Evolutionary conservation across 2,888 invertebrate species (phyloP).

Genomic region (Pammene fasciana): DNA sequence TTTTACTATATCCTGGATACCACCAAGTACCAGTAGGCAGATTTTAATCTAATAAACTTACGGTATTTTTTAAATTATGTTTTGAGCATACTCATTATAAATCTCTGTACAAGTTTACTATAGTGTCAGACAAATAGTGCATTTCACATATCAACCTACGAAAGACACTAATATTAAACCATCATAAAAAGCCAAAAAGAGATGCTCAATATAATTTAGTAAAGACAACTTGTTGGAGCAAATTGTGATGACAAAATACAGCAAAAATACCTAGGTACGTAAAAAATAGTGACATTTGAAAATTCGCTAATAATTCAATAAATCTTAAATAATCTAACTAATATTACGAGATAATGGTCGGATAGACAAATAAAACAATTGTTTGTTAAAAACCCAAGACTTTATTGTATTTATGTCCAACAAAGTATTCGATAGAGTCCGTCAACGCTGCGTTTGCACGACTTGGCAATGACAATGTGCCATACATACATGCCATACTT

Average conservation of each 20-base stretch:
- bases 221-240: constrained; percentile 26
- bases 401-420: not conserved
- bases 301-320: constrained; percentile 41
- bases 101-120: constrained; percentile 47
- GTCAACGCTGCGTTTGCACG: too few species aligned
- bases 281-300: constrained; percentile 38
- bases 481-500: too few species aligned
- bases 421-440: not conserved
- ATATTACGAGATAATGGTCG: constrained; percentile 34
- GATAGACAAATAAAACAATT: constrained; percentile 26
- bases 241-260: constrained; percentile 36
- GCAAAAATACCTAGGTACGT: constrained; percentile 24
- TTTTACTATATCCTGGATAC: constrained; percentile 49
- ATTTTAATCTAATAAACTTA: constrained; percentile 47
- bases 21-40: constrained; percentile 53
- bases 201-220: constrained; percentile 34
- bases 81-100: constrained; percentile 65
- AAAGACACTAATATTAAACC: constrained; percentile 20
- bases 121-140: constrained; percentile 34
- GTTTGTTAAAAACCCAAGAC: not conserved
- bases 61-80: constrained; percentile 48
- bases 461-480: too few species aligned
- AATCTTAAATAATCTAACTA: constrained; percentile 41
- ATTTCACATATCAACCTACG: not conserved
- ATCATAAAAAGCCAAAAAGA: constrained; percentile 31